Percentiles rank a stretch among this genome's conserved stretches.
Conservation (phyloP, 2,888 invertebrate genomes). For the Microplitis deprimator region DNA sequence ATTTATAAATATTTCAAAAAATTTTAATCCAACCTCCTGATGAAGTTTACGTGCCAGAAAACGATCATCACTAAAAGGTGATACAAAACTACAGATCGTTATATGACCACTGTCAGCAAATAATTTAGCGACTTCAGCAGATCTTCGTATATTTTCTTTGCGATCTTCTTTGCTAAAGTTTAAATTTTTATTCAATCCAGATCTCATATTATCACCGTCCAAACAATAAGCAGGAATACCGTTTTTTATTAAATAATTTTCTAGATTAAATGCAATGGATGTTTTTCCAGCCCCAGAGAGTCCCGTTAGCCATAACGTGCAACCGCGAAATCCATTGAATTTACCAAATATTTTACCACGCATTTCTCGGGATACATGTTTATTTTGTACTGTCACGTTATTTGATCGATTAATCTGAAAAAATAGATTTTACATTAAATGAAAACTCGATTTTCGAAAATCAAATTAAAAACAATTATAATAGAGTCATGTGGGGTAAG, state of each 20-base stretch:
- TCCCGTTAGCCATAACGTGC: slow-evolving; percentile 98
- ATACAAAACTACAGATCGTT: slow-evolving; percentile 96
- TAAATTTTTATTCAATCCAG: slow-evolving; percentile 94
- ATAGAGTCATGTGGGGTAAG: too few relatives aligned
- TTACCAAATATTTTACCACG: slow-evolving; percentile 90
- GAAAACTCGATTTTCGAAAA: too few relatives aligned
- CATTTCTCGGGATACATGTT: background rate
- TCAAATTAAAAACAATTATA: too few relatives aligned
- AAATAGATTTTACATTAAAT: background rate
- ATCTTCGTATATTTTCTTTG: slow-evolving; percentile 96
- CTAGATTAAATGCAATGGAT: slow-evolving; percentile 95
- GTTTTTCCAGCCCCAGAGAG: slow-evolving; percentile 94
- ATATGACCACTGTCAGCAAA: slow-evolving; percentile 98
- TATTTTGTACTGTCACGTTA: background rate
- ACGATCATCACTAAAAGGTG: slow-evolving; percentile 94
- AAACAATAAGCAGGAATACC: slow-evolving; percentile 96
- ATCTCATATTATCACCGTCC: slow-evolving; percentile 97
- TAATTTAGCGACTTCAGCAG: slow-evolving; percentile 95
- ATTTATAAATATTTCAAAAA: slow-evolving; percentile 96
- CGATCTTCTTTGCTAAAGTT: slow-evolving; percentile 94
- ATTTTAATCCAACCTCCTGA: slow-evolving; percentile 85
- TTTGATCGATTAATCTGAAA: background rate
- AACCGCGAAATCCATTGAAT: slow-evolving; percentile 89
- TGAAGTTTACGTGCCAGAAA: slow-evolving; percentile 91
- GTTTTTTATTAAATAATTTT: slow-evolving; percentile 88